Base-by-base conservation (phyloP, 2,888 invertebrate genomes). In the Alentia gelatinosa region DNA sequence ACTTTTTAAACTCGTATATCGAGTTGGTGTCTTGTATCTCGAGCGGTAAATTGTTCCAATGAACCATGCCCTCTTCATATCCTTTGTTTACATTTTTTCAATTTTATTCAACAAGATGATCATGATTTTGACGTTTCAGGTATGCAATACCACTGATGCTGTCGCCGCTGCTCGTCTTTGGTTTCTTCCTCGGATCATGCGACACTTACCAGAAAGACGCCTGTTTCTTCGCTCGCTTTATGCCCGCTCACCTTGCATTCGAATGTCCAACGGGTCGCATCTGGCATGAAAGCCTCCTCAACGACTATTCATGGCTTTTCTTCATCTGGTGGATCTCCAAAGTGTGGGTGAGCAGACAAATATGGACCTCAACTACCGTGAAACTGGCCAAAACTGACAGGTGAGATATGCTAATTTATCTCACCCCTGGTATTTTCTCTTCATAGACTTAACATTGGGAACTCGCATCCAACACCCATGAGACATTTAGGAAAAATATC, bases 311-410 rank as follows among this genome's bases (percentile, higher is more conserved):
- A 4, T 79, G 79, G 79, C 23, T 79, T 1, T 79, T 79, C 79
- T 35, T 79, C 37, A 35, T 26, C 37, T 79, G 79, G 79, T 79
- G 79, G 79, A 4, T 23, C 1, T 79, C 79, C 19, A 15, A 26
- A 19, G 15, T 79, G 1, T 79, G 79, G 79, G 79, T 79, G 37
- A 7, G 37, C 35, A 12, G 79, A 15, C 79, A 79, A 1, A n/a
- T 79, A 1, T 79, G 35, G 37, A 39, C 23, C 37, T 35, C 35
- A 35, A 79, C 39, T 39, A 79, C 12, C 15, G 79, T 39, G 37
- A 79, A 79, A 79, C 79, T 79, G 12, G 79, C 79, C 79, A 79
- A 79, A 23, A 37, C 37, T 23, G 79, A 79, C 37, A 79, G 79
- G 79, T 79, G 39, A 74, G n/a, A 19, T 74, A n/a, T n/a, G n/a